phyloP scores from a whole-genome alignment of 2,888 invertebrate species.

The Exephanes ischioxanthus region DNA sequence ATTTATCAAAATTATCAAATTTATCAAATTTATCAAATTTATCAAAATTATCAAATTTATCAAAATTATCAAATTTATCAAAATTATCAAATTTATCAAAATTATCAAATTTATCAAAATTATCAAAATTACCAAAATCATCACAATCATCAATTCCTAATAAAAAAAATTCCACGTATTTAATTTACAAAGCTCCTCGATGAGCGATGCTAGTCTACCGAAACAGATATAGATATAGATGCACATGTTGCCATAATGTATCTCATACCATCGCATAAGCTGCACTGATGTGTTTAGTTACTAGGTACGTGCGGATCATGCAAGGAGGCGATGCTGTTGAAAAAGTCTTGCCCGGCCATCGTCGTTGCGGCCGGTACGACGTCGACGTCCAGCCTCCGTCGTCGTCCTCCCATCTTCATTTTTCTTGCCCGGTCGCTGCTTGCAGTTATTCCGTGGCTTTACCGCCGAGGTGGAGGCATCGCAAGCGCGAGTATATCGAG shows the following conservation, averaged over 20 bases:
- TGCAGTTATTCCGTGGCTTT: background rate
- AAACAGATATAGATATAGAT: too few relatives aligned
- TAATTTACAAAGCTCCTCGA: too few relatives aligned
- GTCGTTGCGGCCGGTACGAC: background rate
- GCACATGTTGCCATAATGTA: too few relatives aligned
- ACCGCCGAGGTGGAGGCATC: background rate
- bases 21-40: too few relatives aligned
- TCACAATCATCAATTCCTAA: background rate
- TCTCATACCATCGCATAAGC: background rate
- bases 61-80: too few relatives aligned
- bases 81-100: background rate
- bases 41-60: too few relatives aligned
- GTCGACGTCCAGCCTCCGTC: background rate
- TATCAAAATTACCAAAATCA: background rate
- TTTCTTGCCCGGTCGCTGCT: background rate
- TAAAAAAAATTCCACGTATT: background rate
- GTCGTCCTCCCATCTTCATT: background rate
- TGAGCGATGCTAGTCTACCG: too few relatives aligned
- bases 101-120: background rate
- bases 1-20: background rate
- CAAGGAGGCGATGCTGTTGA: background rate
- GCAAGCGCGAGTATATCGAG: conserved; percentile 50
- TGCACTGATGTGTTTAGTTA: background rate
- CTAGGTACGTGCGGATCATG: background rate
- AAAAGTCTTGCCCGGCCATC: background rate